Base-by-base conservation (phyloP, 2,888 invertebrate genomes). In the Xestia sexstrigata region DNA sequence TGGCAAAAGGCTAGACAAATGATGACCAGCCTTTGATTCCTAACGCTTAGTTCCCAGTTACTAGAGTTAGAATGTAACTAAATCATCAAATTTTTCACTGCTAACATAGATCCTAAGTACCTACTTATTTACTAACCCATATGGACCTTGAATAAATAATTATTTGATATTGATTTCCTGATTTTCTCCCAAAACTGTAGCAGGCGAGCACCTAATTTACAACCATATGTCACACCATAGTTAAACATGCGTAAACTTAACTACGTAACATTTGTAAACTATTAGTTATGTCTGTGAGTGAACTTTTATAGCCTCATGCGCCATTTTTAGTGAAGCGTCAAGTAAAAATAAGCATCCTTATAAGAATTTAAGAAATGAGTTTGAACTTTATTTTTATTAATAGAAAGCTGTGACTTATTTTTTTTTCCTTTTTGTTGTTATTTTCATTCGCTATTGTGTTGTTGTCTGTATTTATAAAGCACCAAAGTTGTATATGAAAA, bases 311-410 rank as follows among this genome's bases (percentile, higher is more conserved):
- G 78, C 58, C 39, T 0, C 47, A 42, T 60, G 23, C 58, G 58
- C 85, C 85, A 85, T 85, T 75, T 85, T 78, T 75, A 74, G 73
- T 70, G 30, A 42, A n/a, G 67, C 72, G 30, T 42, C 72, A 62
- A 55, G 78, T 85, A 70, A 85, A 82, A 85, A 84, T 84, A 78
- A 71, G 62, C 63, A 49, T 67, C 13, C 35, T 42, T n/a, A 58
- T 15, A 67, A n/a, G 62, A 78, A 78, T 79, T 60, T 82, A 23
- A 20, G 60, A 47, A 78, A 70, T 73, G 70, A 39, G 55, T 62
- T 77, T 30, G 58, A 58, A 63, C 67, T 30, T 26, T 42, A 11
- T 55, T 62, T 79, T 74, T 68, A 26, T 58, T 70, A 47, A 66
- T 70, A 60, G 20, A 60, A 60, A 60, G 4, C 35, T 26, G 8